Conservation (phyloP, 2,888 invertebrate species). For the Germaria angustata region DNA sequence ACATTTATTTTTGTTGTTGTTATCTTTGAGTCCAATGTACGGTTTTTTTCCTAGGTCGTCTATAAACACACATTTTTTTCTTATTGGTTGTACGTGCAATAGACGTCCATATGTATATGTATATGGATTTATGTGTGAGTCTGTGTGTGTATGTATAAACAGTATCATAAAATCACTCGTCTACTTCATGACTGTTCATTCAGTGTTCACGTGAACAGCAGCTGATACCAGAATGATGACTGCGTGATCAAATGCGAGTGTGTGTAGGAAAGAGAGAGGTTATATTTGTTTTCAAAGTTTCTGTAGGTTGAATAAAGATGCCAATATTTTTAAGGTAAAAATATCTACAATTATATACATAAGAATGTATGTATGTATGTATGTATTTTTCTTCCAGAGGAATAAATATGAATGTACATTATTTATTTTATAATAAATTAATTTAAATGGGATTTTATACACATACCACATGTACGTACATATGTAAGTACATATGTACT, state of each 20-base stretch:
- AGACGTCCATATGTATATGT: not conserved
- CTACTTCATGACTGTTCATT: constrained; percentile 68
- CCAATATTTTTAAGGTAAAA: constrained; percentile 65
- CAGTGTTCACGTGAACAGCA: constrained; percentile 91
- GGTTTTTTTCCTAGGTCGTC: constrained; percentile 60
- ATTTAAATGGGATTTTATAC: too few species aligned
- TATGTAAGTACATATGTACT: too few species aligned
- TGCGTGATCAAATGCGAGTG: constrained; percentile 78
- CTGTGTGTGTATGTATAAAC: constrained; percentile 44
- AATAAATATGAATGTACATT: not conserved
- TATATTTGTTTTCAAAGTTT: constrained; percentile 79
- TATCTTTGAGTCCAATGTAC: constrained; percentile 60
- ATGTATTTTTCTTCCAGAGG: too few species aligned
- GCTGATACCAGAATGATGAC: constrained; percentile 83
- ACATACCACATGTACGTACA: not conserved
- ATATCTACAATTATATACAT: constrained; percentile 9
- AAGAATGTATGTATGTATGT: not conserved
- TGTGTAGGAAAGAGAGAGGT: constrained; percentile 74
- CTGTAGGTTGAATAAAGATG: constrained; percentile 73
- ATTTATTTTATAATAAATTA: too few species aligned
- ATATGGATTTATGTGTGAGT: not conserved
- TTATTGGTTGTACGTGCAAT: not conserved
- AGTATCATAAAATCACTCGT: constrained; percentile 68
- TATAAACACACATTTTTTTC: constrained; percentile 49
- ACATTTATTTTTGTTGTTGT: not conserved